phyloP scores from a whole-genome alignment of 2,797 vertebrate species.

The Ptychobarbus kaznakovi region DNA sequence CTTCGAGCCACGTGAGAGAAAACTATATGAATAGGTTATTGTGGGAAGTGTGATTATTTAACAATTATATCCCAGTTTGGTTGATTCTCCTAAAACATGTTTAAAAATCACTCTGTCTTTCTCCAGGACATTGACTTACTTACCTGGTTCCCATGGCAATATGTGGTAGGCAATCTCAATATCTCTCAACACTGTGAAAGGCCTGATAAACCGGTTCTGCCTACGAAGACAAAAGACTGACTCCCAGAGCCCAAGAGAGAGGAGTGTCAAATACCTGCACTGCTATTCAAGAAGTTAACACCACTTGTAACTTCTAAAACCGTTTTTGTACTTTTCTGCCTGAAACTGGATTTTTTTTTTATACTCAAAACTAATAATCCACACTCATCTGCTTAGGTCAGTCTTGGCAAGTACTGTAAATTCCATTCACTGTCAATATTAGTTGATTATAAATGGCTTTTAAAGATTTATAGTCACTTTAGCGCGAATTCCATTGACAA shows the following conservation, averaged over 20 bases:
- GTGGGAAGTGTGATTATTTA: not conserved
- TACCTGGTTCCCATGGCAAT: slow-evolving; percentile 37
- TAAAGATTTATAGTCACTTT: not conserved
- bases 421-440: not conserved
- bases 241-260: slow-evolving; percentile 65
- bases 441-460: not conserved
- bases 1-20: not conserved
- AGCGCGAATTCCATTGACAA: slow-evolving; percentile 62
- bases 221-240: slow-evolving; percentile 75
- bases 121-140: slow-evolving; percentile 20
- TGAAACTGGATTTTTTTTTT: not conserved
- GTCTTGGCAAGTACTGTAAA: not conserved
- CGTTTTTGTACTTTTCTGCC: not conserved
- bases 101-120: not conserved
- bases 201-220: slow-evolving; percentile 74
- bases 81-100: not conserved
- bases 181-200: slow-evolving; percentile 60
- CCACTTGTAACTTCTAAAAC: slow-evolving; percentile 23
- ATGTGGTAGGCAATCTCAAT: slow-evolving; percentile 67
- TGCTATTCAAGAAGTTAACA: slow-evolving; percentile 44
- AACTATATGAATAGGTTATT: not conserved
- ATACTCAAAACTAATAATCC: not conserved
- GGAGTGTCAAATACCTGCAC: slow-evolving; percentile 69
- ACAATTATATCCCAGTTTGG: not conserved
- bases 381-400: not conserved